These are phyloP conservation scores for Drosophila mayaguana DNA, from an alignment of 2,888 invertebrate species.

Conservation along the genomic window DNA sequence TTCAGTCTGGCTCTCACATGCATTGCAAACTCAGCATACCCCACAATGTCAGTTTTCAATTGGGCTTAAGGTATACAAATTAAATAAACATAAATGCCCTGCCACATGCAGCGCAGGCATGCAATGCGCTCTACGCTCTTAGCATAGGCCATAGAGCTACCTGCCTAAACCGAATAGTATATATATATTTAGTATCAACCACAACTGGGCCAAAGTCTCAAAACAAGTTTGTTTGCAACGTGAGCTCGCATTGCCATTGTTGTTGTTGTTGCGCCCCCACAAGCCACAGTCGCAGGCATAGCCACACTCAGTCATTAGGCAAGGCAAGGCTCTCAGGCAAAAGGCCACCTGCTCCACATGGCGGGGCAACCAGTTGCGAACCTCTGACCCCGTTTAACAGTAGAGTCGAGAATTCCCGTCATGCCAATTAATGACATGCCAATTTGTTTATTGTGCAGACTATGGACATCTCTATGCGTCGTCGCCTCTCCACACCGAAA, in stretches of 20 bases:
- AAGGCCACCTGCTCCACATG: constrained; percentile 76
- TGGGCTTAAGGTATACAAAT: constrained; percentile 3
- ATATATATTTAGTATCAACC: constrained; percentile 39
- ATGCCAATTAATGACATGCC: not conserved
- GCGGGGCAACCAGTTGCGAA: constrained; percentile 67
- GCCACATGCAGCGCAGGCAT: constrained; percentile 21
- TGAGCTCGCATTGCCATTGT: constrained; percentile 38
- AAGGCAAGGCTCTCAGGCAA: constrained; percentile 35
- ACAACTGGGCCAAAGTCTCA: constrained; percentile 60
- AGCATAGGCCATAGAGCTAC: not conserved
- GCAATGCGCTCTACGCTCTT: not conserved
- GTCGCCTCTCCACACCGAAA: constrained; percentile 91
- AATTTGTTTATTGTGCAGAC: constrained; percentile 52
- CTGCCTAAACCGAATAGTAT: constrained; percentile 31
- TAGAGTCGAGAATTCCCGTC: not conserved
- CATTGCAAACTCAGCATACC: not conserved
- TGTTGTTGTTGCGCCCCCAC: constrained; percentile 54
- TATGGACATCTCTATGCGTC: constrained; percentile 89
- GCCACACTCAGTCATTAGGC: constrained; percentile 37
- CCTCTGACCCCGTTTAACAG: constrained; percentile 59
- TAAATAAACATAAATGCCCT: constrained; percentile 11
- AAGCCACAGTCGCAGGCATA: constrained; percentile 14
- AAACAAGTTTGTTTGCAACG: constrained; percentile 69
- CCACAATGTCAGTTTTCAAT: not conserved
- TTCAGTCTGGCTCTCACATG: not conserved